These are phyloP conservation scores for Brachionus rotundiformis DNA, from an alignment of 1,140 invertebrate species.

Conservation along the genomic window DNA sequence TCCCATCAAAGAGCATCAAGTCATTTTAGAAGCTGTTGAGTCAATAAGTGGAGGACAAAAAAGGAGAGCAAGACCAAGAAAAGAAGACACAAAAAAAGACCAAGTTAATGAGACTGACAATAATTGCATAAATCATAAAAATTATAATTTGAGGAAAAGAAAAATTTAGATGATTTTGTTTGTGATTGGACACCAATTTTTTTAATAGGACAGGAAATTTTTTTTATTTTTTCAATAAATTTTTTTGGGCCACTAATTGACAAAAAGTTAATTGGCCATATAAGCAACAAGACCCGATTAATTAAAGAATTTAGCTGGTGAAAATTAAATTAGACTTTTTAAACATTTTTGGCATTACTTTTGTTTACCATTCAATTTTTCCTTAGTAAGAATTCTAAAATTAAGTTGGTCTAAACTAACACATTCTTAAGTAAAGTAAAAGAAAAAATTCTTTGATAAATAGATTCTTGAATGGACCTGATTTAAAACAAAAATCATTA, in stretches of 20 bases:
- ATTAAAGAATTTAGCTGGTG: too few species aligned
- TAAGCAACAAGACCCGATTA: neutral
- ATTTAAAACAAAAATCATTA: too few species aligned
- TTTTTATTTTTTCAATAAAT: neutral
- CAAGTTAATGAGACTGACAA: constrained; percentile 4
- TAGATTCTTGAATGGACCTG: too few species aligned
- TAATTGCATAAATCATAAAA: constrained; percentile 4
- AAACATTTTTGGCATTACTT: too few species aligned
- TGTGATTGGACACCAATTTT: neutral
- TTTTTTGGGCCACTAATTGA: neutral
- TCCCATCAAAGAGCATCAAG: neutral
- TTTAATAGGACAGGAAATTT: neutral
- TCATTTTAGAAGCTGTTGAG: neutral
- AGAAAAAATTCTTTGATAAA: too few species aligned
- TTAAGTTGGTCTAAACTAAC: too few species aligned
- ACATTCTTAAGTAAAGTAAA: too few species aligned
- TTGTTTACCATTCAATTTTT: too few species aligned
- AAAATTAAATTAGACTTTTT: too few species aligned
- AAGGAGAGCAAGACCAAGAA: neutral
- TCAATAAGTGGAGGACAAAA: neutral
- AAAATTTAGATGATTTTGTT: neutral
- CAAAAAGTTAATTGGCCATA: neutral
- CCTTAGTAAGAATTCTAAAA: too few species aligned
- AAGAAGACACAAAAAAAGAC: neutral
- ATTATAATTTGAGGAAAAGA: constrained; percentile 11